phyloP scores from a whole-genome alignment of 2,113 vertebrate species.

The Odobenus rosmarus region DNA sequence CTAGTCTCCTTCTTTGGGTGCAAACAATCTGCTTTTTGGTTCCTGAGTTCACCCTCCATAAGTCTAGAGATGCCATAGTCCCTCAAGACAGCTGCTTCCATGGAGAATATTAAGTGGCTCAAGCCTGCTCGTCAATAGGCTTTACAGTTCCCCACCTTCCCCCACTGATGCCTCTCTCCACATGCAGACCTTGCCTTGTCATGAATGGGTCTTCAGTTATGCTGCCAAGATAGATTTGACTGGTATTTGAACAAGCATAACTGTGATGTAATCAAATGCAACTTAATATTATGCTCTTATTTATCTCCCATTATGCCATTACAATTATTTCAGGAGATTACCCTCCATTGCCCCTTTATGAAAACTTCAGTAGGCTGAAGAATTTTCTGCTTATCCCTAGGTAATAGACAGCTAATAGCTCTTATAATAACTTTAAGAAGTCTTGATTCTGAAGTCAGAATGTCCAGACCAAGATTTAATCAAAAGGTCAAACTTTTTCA shows the following conservation, averaged over 20 bases:
- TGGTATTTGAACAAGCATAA: not conserved
- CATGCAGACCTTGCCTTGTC: not conserved
- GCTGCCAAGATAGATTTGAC: not conserved
- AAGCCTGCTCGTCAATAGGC: rapidly evolving
- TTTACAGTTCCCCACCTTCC: not conserved
- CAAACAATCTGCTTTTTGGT: not conserved
- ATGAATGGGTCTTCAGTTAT: not conserved
- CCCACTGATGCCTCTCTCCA: not conserved
- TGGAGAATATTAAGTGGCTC: not conserved
- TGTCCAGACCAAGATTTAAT: not conserved
- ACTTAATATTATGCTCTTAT: not conserved
- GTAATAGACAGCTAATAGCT: not conserved
- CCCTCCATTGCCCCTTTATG: not conserved
- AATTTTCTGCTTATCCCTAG: not conserved
- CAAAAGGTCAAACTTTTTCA: not conserved
- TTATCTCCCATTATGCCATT: not conserved
- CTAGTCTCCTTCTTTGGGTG: not conserved
- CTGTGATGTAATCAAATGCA: not conserved
- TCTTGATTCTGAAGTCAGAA: constrained; percentile 6
- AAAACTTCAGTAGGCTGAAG: not conserved
- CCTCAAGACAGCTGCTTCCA: not conserved
- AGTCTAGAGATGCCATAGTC: not conserved
- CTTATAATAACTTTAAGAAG: not conserved
- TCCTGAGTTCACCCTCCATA: not conserved
- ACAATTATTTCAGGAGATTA: not conserved